Conservation (phyloP, 2,797 vertebrate genomes). For the Psittacula derbiana region DNA sequence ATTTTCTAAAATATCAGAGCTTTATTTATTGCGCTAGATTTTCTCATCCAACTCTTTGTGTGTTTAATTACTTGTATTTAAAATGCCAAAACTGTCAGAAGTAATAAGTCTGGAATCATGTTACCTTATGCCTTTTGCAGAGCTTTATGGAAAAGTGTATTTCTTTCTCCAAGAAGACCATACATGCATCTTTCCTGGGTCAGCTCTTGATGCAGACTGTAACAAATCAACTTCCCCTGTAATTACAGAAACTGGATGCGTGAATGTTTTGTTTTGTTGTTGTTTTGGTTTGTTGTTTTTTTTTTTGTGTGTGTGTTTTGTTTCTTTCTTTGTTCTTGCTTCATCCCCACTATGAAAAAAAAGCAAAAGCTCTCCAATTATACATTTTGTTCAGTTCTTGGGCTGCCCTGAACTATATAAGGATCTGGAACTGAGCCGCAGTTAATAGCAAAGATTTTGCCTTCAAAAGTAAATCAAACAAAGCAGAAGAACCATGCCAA, state of each 20-base stretch:
- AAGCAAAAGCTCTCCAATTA: not conserved
- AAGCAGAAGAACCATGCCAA: not conserved
- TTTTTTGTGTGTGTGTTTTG: not conserved
- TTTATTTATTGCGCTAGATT: not conserved
- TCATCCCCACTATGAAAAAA: not conserved
- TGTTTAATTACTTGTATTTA: constrained; percentile 57
- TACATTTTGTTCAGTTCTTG: not conserved
- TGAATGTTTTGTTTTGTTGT: not conserved
- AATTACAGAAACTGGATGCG: constrained; percentile 46
- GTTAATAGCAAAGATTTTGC: not conserved
- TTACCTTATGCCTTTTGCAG: constrained; percentile 2
- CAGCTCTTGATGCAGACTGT: constrained; percentile 17
- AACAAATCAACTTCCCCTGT: constrained; percentile 55
- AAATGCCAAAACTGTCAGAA: constrained; percentile 40
- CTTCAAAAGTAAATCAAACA: not conserved
- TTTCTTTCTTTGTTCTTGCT: not conserved
- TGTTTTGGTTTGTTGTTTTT: not conserved
- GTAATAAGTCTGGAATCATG: not conserved
- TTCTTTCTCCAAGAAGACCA: constrained; percentile 34
- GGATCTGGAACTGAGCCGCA: not conserved
- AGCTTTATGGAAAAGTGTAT: constrained; percentile 11
- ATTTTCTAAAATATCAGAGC: not conserved
- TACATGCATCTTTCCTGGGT: not conserved
- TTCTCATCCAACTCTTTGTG: constrained; percentile 12
- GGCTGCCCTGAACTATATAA: not conserved